Evolutionary conservation across 2,888 invertebrate genomes (phyloP).

Genomic region (Ichneumoninae sp.): DNA sequence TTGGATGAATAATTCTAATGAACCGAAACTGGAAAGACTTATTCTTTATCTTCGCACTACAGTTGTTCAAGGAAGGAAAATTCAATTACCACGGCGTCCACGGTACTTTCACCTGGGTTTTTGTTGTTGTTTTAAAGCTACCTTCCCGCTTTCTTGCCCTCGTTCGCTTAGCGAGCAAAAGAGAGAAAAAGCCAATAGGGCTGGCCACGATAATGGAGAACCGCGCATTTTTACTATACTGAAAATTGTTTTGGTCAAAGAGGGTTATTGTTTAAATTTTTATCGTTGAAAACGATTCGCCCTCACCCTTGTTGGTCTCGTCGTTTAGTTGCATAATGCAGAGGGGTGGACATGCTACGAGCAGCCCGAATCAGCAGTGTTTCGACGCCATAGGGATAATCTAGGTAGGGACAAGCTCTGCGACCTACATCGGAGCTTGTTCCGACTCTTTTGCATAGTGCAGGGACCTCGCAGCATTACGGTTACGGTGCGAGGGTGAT

Average conservation of each 20-base stretch:
- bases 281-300: background rate
- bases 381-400: constrained; percentile 80
- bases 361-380: background rate
- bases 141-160: background rate
- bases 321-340: no score
- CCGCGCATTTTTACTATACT: no score
- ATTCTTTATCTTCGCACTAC: background rate
- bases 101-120: background rate
- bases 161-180: background rate
- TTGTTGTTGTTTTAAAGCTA: constrained; percentile 1
- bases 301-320: no score
- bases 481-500: constrained; percentile 22
- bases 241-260: background rate
- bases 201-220: constrained; percentile 14
- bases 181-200: no score
- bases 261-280: background rate
- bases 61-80: constrained; percentile 18
- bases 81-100: constrained; percentile 30
- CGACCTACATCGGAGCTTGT: constrained; percentile 76
- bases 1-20: background rate
- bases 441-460: constrained; percentile 61
- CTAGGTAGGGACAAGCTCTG: constrained; percentile 79
- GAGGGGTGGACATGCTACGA: background rate
- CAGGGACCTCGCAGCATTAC: constrained; percentile 70
- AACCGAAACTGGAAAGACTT: constrained; percentile 13